Conservation (phyloP, 2,888 invertebrate genomes). For the Laothoe populi region DNA sequence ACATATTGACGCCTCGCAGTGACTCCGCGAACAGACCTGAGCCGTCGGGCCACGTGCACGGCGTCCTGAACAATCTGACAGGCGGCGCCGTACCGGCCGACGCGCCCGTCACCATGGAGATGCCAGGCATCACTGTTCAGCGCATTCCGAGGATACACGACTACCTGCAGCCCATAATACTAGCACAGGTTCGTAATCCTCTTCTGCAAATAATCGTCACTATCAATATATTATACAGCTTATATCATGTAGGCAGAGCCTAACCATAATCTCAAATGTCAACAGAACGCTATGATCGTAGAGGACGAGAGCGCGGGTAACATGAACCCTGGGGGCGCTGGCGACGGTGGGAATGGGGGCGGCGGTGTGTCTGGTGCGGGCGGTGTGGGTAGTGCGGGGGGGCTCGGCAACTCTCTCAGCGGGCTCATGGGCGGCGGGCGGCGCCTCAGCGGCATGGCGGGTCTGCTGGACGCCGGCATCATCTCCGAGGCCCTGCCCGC, state of each 20-base stretch:
- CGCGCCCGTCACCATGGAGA: constrained; percentile 58
- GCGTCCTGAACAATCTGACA: constrained; percentile 63
- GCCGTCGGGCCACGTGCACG: constrained; percentile 56
- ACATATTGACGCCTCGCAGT: constrained; percentile 54
- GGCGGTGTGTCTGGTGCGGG: constrained; percentile 39
- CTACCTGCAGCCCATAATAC: constrained; percentile 76
- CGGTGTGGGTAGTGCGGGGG: constrained; percentile 36
- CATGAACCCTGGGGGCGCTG: constrained; percentile 34
- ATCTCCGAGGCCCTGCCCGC: constrained; percentile 84
- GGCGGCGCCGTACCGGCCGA: constrained; percentile 63
- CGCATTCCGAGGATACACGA: constrained; percentile 73
- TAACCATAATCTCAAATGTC: neutral
- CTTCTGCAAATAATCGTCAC: constrained; percentile 13
- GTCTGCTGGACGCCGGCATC: constrained; percentile 71
- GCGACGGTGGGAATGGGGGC: constrained; percentile 32
- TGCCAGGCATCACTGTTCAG: constrained; percentile 51
- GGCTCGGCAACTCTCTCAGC: constrained; percentile 36
- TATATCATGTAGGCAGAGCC: neutral
- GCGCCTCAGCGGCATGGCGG: constrained; percentile 69
- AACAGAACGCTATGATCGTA: constrained; percentile 77
- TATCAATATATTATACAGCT: too few species aligned
- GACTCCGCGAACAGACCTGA: constrained; percentile 46
- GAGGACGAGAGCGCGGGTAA: constrained; percentile 67
- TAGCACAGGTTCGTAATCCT: constrained; percentile 72
- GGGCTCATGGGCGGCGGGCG: constrained; percentile 47